These are phyloP conservation scores for Cataglyphis albicans DNA, from an alignment of 2,888 invertebrate genomes.

Conservation along the genomic window DNA sequence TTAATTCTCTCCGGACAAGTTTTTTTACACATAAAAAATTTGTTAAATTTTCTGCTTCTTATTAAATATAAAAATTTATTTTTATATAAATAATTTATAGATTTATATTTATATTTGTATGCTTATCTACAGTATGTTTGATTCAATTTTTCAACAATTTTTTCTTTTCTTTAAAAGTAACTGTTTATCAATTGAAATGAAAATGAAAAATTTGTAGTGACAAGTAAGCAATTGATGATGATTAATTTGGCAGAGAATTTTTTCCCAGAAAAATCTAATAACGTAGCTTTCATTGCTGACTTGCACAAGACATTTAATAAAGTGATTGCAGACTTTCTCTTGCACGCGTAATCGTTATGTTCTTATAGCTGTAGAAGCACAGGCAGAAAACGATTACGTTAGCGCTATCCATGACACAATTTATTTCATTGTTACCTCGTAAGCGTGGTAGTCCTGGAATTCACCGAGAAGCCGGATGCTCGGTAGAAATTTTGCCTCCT, in stretches of 20 bases:
- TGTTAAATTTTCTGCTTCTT: background rate
- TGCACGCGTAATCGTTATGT: background rate
- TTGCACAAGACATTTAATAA: background rate
- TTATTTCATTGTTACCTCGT: slow-evolving; percentile 52
- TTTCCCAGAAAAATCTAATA: background rate
- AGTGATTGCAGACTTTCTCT: background rate
- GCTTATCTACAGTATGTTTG: background rate
- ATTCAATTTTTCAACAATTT: background rate
- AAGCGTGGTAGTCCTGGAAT: slow-evolving; percentile 98
- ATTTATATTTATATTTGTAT: background rate
- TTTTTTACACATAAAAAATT: background rate
- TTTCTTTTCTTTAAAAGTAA: background rate
- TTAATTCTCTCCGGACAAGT: background rate
- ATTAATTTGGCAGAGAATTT: slow-evolving; percentile 2
- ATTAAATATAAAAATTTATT: background rate
- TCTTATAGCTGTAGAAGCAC: background rate
- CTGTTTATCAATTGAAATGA: background rate
- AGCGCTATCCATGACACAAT: slow-evolving; percentile 5
- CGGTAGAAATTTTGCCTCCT: slow-evolving; percentile 94
- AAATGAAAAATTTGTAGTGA: background rate
- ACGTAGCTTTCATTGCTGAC: background rate
- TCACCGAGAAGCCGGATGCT: slow-evolving; percentile 99
- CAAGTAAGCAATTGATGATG: background rate
- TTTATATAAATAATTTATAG: background rate
- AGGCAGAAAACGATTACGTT: slow-evolving; percentile 7